These are phyloP conservation scores for Pachliopta kotzebuea DNA, from an alignment of 2,888 invertebrate genomes.

Conservation along the genomic window DNA sequence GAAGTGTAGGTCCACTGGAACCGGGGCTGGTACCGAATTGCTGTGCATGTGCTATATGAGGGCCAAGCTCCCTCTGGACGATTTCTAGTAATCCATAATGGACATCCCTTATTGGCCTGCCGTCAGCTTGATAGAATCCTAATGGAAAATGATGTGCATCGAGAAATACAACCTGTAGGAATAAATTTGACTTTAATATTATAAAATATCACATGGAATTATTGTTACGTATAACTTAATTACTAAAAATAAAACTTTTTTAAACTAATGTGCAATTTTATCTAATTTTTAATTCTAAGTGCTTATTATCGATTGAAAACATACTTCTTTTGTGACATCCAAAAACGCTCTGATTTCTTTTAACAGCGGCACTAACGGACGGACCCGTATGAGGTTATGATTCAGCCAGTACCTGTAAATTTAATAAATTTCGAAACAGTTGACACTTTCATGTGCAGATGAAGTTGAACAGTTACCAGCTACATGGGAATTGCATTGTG, in stretches of 20 bases:
- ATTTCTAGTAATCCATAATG: slow-evolving; percentile 79
- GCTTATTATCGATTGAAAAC: no score
- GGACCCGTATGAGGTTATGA: slow-evolving; percentile 85
- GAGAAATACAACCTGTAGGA: slow-evolving; percentile 83
- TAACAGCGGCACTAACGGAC: slow-evolving; percentile 84
- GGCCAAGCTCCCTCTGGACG: slow-evolving; percentile 78
- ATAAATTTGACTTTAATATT: background rate
- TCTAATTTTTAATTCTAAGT: no score
- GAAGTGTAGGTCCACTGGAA: slow-evolving; percentile 68
- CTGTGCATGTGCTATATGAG: slow-evolving; percentile 71
- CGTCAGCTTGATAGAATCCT: slow-evolving; percentile 76
- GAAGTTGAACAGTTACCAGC: slow-evolving; percentile 13
- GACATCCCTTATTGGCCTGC: slow-evolving; percentile 66
- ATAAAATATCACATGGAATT: no score
- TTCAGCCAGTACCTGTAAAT: slow-evolving; percentile 85
- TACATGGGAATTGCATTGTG: slow-evolving; percentile 27
- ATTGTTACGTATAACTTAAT: no score
- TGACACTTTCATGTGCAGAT: background rate
- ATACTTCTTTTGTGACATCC: slow-evolving; percentile 83
- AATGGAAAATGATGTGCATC: slow-evolving; percentile 92
- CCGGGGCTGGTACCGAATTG: slow-evolving; percentile 62
- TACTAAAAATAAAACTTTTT: no score
- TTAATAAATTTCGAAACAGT: background rate
- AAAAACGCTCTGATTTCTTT: slow-evolving; percentile 85
- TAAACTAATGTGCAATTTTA: background rate